These are phyloP conservation scores for Bovichtus diacanthus DNA, from an alignment of 2,797 vertebrate genomes.

Conservation along the genomic window DNA sequence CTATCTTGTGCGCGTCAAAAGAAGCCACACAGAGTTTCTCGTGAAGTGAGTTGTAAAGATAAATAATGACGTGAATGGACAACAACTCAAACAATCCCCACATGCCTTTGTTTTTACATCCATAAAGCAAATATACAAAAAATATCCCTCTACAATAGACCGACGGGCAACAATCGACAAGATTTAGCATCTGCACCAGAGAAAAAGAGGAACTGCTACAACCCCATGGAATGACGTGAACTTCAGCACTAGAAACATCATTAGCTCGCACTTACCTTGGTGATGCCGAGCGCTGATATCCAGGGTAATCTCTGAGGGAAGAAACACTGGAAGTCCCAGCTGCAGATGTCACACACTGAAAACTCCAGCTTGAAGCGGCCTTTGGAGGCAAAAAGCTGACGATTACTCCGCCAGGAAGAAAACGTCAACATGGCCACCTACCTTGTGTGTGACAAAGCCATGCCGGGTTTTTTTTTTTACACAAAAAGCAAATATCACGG, in stretches of 20 bases:
- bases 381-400: background rate
- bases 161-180: background rate
- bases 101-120: background rate
- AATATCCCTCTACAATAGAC: background rate
- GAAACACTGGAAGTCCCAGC: background rate
- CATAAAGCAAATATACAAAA: background rate
- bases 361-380: background rate
- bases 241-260: no score
- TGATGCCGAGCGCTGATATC: background rate
- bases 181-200: background rate
- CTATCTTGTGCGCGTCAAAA: background rate
- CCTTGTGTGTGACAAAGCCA: background rate
- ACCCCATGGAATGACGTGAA: background rate
- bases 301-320: background rate
- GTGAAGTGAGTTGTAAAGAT: background rate
- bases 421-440: background rate
- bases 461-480: background rate
- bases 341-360: background rate
- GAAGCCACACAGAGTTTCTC: background rate
- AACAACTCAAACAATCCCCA: background rate
- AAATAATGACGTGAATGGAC: background rate
- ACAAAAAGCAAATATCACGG: background rate
- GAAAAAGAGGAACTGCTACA: background rate
- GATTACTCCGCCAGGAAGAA: background rate
- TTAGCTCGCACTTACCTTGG: slow-evolving; percentile 1